Evolutionary conservation across 1,140 invertebrate species (phyloP).

Genomic region (Tetramorium parvispinum): DNA sequence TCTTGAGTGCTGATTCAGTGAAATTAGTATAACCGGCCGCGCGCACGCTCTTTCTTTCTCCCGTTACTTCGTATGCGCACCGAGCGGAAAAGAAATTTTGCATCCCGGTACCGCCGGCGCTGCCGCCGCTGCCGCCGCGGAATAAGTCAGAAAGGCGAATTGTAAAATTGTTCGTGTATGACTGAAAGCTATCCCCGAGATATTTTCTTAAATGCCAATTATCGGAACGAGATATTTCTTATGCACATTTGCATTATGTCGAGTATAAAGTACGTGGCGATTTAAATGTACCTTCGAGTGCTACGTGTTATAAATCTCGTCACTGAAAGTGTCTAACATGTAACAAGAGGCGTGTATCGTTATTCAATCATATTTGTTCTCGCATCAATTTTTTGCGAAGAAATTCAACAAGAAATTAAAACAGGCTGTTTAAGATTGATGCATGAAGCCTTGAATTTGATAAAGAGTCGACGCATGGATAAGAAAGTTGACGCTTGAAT

Average conservation of each 20-base stretch:
- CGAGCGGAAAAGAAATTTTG: slow-evolving; percentile 19
- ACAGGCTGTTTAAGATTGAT: background rate
- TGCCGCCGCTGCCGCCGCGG: background rate
- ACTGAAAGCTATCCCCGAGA: slow-evolving; percentile 15
- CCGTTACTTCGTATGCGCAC: slow-evolving; percentile 12
- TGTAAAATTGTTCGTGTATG: background rate
- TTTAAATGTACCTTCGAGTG: background rate
- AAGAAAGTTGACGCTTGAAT: background rate
- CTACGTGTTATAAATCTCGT: background rate
- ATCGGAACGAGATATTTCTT: background rate
- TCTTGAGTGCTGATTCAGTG: slow-evolving; percentile 67
- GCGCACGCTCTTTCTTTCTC: slow-evolving; percentile 26
- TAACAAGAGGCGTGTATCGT: background rate
- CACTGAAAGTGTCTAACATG: background rate
- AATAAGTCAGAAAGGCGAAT: slow-evolving; percentile 13
- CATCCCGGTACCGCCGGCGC: background rate
- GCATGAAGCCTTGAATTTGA: slow-evolving; percentile 17
- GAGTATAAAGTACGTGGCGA: background rate
- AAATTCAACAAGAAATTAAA: slow-evolving; percentile 5
- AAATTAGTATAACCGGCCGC: slow-evolving; percentile 60
- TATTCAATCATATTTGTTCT: slow-evolving; percentile 3
- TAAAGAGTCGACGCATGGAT: slow-evolving; percentile 7
- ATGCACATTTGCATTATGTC: background rate
- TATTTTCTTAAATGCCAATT: slow-evolving; percentile 42
- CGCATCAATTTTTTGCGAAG: background rate